These are phyloP conservation scores for Amazona vittata DNA, from an alignment of 2,113 vertebrate species.

Conservation along the genomic window DNA sequence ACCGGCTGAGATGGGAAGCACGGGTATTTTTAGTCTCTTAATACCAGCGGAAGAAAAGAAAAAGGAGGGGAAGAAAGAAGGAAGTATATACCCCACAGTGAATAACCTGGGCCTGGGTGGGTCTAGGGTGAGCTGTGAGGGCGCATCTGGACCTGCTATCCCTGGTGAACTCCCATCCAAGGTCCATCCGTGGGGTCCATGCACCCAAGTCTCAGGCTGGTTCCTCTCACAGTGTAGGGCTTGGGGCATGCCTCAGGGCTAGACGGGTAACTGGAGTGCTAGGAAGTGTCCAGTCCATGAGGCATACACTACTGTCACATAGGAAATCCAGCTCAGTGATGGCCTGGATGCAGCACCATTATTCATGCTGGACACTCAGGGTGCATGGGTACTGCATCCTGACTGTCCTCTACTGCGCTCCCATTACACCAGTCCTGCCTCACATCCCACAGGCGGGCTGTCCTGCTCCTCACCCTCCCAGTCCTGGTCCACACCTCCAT, in stretches of 20 bases:
- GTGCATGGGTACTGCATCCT: accelerated
- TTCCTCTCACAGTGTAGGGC: accelerated
- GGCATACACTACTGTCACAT: accelerated
- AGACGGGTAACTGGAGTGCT: neutral
- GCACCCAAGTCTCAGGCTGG: neutral
- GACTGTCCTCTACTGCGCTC: neutral
- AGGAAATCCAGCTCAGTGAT: neutral
- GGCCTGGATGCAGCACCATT: neutral
- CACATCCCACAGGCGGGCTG: accelerated
- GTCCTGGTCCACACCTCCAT: neutral
- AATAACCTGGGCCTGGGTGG: neutral
- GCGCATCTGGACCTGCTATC: neutral
- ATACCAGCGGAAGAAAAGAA: neutral
- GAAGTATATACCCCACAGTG: neutral
- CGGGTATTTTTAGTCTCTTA: neutral
- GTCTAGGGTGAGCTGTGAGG: neutral
- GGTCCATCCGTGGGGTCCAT: neutral
- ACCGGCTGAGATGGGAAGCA: neutral
- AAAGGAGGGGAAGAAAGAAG: neutral
- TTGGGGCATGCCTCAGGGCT: accelerated
- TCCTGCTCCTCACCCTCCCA: neutral
- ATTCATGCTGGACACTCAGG: neutral
- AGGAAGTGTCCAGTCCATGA: neutral
- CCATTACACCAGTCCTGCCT: accelerated
- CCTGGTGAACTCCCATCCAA: neutral